Evolutionary conservation across 2,113 vertebrate genomes (phyloP).

Genomic region (Oreocharis arfaki): DNA sequence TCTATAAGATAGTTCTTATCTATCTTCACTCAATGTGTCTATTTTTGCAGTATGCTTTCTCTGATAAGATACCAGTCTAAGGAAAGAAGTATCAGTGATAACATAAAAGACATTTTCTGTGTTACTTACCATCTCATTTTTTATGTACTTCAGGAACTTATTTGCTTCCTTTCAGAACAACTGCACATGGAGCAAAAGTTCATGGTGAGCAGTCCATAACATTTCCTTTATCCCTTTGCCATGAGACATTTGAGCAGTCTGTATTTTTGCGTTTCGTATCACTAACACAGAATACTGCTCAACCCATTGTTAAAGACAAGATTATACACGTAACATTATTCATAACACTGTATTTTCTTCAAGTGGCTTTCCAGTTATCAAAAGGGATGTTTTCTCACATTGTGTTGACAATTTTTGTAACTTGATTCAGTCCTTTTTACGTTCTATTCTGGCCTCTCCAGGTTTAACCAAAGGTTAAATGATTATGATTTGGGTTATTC

Average conservation of each 20-base stretch:
- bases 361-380: not conserved
- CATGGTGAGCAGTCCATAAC: not conserved
- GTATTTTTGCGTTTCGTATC: not conserved
- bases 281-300: not conserved
- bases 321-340: not conserved
- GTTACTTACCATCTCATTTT: not conserved
- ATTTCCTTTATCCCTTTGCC: not conserved
- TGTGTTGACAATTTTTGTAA: not conserved
- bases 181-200: not conserved
- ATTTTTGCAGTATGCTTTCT: not conserved
- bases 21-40: not conserved
- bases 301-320: not conserved
- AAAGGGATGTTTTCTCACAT: not conserved
- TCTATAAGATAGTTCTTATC: too few relatives aligned
- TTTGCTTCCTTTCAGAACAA: not conserved
- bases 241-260: not conserved
- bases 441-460: not conserved
- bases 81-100: not conserved
- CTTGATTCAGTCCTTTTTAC: not conserved
- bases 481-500: not conserved
- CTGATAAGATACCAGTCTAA: not conserved
- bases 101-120: not conserved
- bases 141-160: not conserved
- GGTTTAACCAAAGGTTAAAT: not conserved
- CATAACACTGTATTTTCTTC: not conserved